phyloP scores from a whole-genome alignment of 2,797 vertebrate species.

The Telmatherina bonti region DNA sequence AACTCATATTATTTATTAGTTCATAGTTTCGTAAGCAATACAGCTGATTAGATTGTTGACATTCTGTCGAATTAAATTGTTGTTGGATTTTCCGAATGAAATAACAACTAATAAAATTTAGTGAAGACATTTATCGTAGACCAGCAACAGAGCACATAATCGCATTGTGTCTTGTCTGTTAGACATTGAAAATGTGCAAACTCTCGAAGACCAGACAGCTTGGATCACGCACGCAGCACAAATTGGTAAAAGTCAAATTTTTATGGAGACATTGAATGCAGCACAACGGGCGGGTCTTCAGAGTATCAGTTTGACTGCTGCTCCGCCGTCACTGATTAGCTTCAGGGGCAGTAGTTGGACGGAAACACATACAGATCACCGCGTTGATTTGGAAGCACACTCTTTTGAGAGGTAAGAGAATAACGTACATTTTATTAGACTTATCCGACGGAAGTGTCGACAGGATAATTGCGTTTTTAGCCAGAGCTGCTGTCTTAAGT shows the following conservation, averaged over 20 bases:
- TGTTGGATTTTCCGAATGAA: too few relatives aligned
- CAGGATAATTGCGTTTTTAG: fast-evolving
- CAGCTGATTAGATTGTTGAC: neutral
- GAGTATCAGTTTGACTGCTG: constrained; percentile 39
- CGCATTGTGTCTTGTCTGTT: too few relatives aligned
- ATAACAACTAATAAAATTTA: too few relatives aligned
- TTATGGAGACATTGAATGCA: constrained; percentile 28
- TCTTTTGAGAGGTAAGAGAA: constrained; percentile 52
- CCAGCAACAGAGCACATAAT: too few relatives aligned
- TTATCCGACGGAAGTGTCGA: too few relatives aligned
- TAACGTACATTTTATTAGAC: neutral
- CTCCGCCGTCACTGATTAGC: constrained; percentile 31
- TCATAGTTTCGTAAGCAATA: neutral
- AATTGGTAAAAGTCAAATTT: neutral
- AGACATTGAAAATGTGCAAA: neutral
- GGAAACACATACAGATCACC: constrained; percentile 37
- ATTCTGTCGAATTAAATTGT: neutral
- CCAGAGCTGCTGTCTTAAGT: neutral
- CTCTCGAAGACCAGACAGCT: neutral
- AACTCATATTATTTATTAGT: neutral
- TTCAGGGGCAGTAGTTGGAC: constrained; percentile 6
- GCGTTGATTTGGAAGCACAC: constrained; percentile 36
- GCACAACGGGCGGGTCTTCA: constrained; percentile 68
- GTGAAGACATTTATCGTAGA: too few relatives aligned
- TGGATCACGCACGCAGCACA: neutral